Base-by-base conservation (phyloP, 2,797 vertebrate species). In the Phataginus tricuspis region DNA sequence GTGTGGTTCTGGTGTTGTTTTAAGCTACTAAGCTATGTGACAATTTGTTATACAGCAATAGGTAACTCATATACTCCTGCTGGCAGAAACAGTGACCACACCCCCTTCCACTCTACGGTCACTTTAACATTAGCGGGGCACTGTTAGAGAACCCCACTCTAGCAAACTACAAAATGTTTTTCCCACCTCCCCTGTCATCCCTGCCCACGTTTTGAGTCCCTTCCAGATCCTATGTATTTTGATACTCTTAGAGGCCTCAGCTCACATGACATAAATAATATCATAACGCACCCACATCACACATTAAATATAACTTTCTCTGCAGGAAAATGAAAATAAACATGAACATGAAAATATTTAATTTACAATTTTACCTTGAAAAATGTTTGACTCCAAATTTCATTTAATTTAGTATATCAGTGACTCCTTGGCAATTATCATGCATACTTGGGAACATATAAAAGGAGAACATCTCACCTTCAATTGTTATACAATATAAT, bases 401-500 rank as follows among this genome's bases (percentile, higher is more conserved):
- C 49, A 83, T 77, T 93, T 96, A 94, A 86, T 64, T 95, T 91
- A 87, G 87, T 80, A 87, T 85, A 64, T 86, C 89, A 95, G 4
- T 68, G 94, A 91, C 84, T 68, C 80, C n/a, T 80, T 87, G 61
- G 66, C 61, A 90, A 92, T 95, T 90, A 86, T 34, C 45, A 84
- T n/a, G 55, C 59, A 42, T 66, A 69, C 86, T 64, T 94, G 85
- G 91, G 69, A 90, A 90, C 90, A 45, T 77, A 84, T 64, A 51
- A 87, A 84, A 94, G 63, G 29, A 89, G 25, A 96, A 74, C 27
- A 63, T 87, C 68, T 94, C 85, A 85, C 71, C 63, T 94, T 87
- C 96, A 96, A 68, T 94, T 95, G 84, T 77, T 96, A 92, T 89
- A 90, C 66, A 90, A 72, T 66, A 91, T 92, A 95, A 90, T 94